Conservation (phyloP, 2,888 invertebrate genomes). For the Parapristionchus giblindavisi region DNA sequence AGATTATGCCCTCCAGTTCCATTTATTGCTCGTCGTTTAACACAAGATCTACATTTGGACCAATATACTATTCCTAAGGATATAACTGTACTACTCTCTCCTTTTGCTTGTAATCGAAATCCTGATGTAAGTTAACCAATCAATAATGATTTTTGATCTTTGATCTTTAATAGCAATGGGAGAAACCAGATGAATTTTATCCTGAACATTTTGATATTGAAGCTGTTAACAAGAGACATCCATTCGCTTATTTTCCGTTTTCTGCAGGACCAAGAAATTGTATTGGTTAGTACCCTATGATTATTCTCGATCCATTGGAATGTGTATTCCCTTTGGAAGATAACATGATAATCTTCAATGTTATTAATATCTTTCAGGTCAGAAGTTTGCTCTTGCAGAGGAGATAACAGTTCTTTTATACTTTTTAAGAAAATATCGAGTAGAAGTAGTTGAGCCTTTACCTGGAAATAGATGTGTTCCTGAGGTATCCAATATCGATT, state of each 20-base stretch:
- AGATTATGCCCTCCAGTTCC: slow-evolving; percentile 59
- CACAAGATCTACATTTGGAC: slow-evolving; percentile 65
- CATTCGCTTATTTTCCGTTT: slow-evolving; percentile 56
- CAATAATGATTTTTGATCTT: not conserved
- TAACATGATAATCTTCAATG: not conserved
- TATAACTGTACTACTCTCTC: not conserved
- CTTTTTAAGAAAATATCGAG: not conserved
- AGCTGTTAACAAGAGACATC: slow-evolving; percentile 44
- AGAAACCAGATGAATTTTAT: not conserved
- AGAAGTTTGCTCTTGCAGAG: not conserved
- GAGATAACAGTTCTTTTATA: not conserved
- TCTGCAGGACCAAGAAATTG: slow-evolving; percentile 58
- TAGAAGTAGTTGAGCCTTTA: slow-evolving; percentile 3
- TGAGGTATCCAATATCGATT: not conserved
- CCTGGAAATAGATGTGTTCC: not conserved
- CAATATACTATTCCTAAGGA: not conserved
- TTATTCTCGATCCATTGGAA: not conserved
- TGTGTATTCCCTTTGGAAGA: not conserved
- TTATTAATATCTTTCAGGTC: not conserved
- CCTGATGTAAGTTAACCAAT: not conserved
- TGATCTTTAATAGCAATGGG: not conserved
- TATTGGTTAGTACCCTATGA: slow-evolving; percentile 44
- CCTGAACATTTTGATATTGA: not conserved
- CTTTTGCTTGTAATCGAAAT: not conserved
- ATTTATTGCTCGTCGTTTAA: slow-evolving; percentile 50